Evolutionary conservation across 1,140 invertebrate species (phyloP).

Genomic region (Riptortus pedestris): DNA sequence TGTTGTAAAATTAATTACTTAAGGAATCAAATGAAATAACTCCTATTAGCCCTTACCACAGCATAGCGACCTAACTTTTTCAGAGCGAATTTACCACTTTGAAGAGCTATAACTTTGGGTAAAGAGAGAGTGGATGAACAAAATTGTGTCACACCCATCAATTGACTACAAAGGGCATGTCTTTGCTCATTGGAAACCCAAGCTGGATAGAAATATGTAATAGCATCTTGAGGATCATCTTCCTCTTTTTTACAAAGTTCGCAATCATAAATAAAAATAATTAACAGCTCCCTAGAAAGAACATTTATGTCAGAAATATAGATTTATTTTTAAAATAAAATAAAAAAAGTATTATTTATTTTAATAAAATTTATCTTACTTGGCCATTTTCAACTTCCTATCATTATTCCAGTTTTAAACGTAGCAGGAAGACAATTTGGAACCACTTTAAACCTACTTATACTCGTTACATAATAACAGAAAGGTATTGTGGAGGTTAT

Average conservation of each 20-base stretch:
- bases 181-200: constrained; percentile 74
- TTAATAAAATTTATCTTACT: background rate
- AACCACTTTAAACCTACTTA: too few species aligned
- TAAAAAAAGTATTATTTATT: background rate
- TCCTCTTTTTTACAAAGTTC: constrained; percentile 60
- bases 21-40: too few species aligned
- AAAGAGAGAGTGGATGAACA: constrained; percentile 58
- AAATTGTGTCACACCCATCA: constrained; percentile 71
- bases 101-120: constrained; percentile 59
- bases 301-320: background rate
- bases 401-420: too few species aligned
- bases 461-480: too few species aligned
- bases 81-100: constrained; percentile 75
- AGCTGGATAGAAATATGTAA: constrained; percentile 77
- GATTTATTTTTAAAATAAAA: background rate
- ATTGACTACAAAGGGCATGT: constrained; percentile 64
- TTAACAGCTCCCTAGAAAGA: constrained; percentile 70
- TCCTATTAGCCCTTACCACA: too few species aligned
- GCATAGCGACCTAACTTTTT: constrained; percentile 65
- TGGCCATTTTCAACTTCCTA: too few species aligned
- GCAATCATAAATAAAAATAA: constrained; percentile 79
- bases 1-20: background rate
- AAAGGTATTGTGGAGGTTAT: too few species aligned
- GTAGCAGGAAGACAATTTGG: too few species aligned
- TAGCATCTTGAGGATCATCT: constrained; percentile 73